Percentiles rank a stretch among this genome's conserved stretches.
Conservation (phyloP, 2,888 invertebrate species). For the Agapetus fuscipes region DNA sequence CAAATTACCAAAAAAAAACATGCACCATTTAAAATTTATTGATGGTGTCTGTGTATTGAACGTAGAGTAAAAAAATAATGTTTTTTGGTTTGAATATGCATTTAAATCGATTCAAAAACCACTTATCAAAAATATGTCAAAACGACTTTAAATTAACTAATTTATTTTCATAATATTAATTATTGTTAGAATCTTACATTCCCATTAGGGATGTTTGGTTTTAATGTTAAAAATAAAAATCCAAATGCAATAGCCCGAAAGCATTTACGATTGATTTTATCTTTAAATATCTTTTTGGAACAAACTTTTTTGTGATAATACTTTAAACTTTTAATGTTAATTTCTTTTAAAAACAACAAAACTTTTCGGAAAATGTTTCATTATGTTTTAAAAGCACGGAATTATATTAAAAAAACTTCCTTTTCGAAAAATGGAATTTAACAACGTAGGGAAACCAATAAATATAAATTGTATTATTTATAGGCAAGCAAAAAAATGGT, state of each 20-base stretch:
- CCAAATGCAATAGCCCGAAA: conserved; percentile 47
- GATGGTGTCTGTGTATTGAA: too few species aligned
- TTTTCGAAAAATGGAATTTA: conserved; percentile 1
- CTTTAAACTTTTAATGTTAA: conserved; percentile 2
- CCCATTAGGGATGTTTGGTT: conserved; percentile 3
- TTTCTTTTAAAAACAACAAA: conserved; percentile 14
- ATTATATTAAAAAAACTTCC: conserved; percentile 1
- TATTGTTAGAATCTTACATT: conserved; percentile 8
- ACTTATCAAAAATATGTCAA: conserved; percentile 5
- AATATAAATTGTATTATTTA: conserved; percentile 12
- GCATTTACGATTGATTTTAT: conserved; percentile 25
- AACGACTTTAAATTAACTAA: conserved; percentile 16
- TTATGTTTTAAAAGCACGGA: conserved; percentile 17
- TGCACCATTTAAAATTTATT: conserved; percentile 1
- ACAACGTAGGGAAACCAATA: conserved; percentile 18
- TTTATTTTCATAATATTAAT: conserved; percentile 15
- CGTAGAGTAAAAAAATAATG: too few species aligned
- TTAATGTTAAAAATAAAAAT: conserved; percentile 26
- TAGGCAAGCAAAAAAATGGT: background rate
- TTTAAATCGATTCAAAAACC: too few species aligned
- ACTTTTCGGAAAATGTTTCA: conserved; percentile 14
- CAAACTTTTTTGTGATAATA: conserved; percentile 7
- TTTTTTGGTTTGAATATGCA: too few species aligned
- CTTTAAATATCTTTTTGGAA: conserved; percentile 16
- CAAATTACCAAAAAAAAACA: conserved; percentile 1